phyloP scores from a whole-genome alignment of 2,113 vertebrate species.

The Pseudorasbora parva region DNA sequence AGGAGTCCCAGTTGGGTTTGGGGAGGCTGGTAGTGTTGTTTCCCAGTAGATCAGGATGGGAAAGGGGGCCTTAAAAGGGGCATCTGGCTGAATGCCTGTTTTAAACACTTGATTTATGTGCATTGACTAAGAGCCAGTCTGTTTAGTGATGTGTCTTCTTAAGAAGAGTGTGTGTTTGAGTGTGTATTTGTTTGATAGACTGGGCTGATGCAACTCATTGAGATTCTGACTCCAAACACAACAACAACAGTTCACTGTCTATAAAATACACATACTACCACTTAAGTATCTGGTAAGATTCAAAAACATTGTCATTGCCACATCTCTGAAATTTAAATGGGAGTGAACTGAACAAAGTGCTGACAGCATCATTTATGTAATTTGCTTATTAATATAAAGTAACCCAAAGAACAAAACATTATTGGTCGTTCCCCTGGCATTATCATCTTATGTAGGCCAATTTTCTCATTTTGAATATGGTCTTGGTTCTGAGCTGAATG shows the following conservation, averaged over 20 bases:
- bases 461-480: too few species aligned
- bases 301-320: background rate
- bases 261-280: background rate
- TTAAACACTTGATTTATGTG: slow-evolving; percentile 55
- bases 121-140: slow-evolving; percentile 30
- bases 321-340: background rate
- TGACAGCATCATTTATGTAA: background rate
- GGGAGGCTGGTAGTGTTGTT: slow-evolving; percentile 16
- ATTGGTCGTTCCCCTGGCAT: background rate
- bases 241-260: slow-evolving; percentile 15
- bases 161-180: slow-evolving; percentile 5
- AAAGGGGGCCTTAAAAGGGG: slow-evolving; percentile 47
- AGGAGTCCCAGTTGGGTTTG: slow-evolving; percentile 33
- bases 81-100: slow-evolving; percentile 44
- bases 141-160: slow-evolving; percentile 30
- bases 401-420: background rate
- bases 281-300: background rate
- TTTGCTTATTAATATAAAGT: background rate
- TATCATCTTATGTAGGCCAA: too few species aligned
- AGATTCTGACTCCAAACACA: slow-evolving; percentile 31
- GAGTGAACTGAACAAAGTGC: background rate
- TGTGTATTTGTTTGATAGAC: slow-evolving; percentile 14
- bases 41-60: slow-evolving; percentile 39
- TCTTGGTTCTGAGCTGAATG: too few species aligned
- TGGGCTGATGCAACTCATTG: slow-evolving; percentile 24